Conservation (phyloP, 2,113 vertebrate genomes). For the Zosterops pallidus region DNA sequence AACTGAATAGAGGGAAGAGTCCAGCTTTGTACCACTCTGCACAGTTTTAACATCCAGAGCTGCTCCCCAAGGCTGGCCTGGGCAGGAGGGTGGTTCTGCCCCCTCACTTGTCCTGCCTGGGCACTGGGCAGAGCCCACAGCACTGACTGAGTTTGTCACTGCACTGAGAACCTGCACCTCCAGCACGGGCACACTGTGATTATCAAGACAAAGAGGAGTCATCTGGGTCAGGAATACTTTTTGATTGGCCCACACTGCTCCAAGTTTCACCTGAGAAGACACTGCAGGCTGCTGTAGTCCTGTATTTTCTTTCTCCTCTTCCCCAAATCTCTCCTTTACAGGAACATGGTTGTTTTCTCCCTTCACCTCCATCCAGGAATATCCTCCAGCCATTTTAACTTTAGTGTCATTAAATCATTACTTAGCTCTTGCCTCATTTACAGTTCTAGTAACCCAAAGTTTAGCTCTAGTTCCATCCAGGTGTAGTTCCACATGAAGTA, state of each 20-base stretch:
- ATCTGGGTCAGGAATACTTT: background rate
- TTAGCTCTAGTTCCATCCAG: background rate
- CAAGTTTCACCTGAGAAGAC: background rate
- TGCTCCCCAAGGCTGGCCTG: background rate
- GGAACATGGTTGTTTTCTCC: background rate
- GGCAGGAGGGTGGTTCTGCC: background rate
- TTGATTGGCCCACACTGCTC: background rate
- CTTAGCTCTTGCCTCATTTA: background rate
- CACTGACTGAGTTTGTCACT: background rate
- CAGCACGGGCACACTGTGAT: background rate
- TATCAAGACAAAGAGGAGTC: background rate
- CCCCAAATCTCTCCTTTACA: background rate
- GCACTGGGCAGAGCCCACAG: background rate
- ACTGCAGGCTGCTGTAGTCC: background rate
- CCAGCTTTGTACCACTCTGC: background rate
- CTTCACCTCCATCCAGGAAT: background rate
- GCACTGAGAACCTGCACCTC: background rate
- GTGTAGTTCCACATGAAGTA: background rate
- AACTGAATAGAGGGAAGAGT: background rate
- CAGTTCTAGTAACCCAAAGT: background rate
- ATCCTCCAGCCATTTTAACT: background rate
- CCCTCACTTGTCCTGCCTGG: background rate
- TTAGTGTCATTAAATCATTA: background rate
- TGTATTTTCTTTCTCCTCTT: background rate
- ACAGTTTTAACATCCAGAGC: background rate